Percentiles rank a stretch among this genome's conserved stretches.
Conservation (phyloP, 2,797 vertebrate genomes). For the Ambastaia sidthimunki region DNA sequence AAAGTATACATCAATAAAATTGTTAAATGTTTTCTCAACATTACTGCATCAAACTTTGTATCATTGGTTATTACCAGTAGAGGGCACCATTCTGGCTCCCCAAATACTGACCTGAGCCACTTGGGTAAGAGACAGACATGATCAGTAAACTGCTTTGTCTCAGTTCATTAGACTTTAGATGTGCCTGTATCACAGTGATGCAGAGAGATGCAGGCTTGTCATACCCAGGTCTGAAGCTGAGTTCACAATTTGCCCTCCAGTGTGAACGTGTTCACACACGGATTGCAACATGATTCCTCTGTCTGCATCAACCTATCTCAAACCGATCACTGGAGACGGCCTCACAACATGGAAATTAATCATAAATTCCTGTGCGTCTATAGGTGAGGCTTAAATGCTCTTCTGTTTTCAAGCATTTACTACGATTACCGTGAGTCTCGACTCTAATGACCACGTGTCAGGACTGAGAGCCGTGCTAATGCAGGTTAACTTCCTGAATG, state of each 20-base stretch:
- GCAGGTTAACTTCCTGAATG: constrained; percentile 57
- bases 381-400: constrained; percentile 71
- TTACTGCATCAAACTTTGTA: constrained; percentile 4
- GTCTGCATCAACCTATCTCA: constrained; percentile 43
- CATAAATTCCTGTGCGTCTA: constrained; percentile 77
- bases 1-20: no score
- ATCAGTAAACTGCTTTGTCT: constrained; percentile 27
- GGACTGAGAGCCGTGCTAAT: constrained; percentile 49
- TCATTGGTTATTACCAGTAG: constrained; percentile 46
- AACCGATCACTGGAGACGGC: constrained; percentile 66
- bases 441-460: constrained; percentile 71
- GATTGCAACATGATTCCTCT: constrained; percentile 57
- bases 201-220: constrained; percentile 48
- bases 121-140: constrained; percentile 6
- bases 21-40: no score
- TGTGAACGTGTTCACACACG: constrained; percentile 60
- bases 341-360: constrained; percentile 71
- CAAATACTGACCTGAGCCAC: background rate
- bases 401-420: constrained; percentile 70
- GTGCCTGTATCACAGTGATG: constrained; percentile 28
- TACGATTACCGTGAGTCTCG: constrained; percentile 68
- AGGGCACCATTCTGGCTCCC: constrained; percentile 47
- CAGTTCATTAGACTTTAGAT: constrained; percentile 6
- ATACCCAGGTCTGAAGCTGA: constrained; percentile 40
- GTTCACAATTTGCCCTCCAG: constrained; percentile 50